phyloP scores from a whole-genome alignment of 1,140 invertebrate species.

The Himalopsyche phryganea region DNA sequence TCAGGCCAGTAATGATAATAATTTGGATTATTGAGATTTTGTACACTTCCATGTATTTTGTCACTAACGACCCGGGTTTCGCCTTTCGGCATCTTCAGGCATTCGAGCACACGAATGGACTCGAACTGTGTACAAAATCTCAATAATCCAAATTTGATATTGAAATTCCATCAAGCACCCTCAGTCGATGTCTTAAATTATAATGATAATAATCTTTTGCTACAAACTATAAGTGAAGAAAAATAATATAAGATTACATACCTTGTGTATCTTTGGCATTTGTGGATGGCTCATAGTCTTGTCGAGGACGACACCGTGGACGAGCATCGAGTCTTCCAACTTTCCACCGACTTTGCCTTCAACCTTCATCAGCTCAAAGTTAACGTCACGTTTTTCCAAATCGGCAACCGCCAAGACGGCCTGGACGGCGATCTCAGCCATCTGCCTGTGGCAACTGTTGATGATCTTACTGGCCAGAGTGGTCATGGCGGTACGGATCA shows the following conservation, averaged over 20 bases:
- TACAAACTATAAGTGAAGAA: too few species aligned
- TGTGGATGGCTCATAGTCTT: constrained; percentile 99
- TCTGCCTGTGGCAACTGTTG: constrained; percentile 88
- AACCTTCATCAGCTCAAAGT: constrained; percentile 99
- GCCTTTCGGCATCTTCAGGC: too few species aligned
- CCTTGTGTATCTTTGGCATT: constrained; percentile 99
- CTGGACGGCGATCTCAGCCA: constrained; percentile 98
- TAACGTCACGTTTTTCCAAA: constrained; percentile 90
- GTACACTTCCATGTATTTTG: too few species aligned
- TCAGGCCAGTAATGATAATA: too few species aligned
- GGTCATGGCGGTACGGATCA: constrained; percentile 96
- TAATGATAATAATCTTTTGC: too few species aligned
- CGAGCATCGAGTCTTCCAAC: constrained; percentile 95
- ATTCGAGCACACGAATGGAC: too few species aligned
- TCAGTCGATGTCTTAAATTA: too few species aligned
- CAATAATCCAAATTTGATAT: too few species aligned
- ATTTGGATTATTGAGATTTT: too few species aligned
- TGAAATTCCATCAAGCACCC: too few species aligned
- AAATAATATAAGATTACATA: constrained; percentile 38
- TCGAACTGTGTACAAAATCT: too few species aligned
- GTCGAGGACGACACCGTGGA: constrained; percentile 96
- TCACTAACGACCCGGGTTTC: too few species aligned
- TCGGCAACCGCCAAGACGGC: constrained; percentile 93
- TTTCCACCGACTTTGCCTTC: constrained; percentile 97
- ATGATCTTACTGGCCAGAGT: constrained; percentile 98